Base-by-base conservation (phyloP, 2,113 vertebrate genomes). In the Leucosticte australis region DNA sequence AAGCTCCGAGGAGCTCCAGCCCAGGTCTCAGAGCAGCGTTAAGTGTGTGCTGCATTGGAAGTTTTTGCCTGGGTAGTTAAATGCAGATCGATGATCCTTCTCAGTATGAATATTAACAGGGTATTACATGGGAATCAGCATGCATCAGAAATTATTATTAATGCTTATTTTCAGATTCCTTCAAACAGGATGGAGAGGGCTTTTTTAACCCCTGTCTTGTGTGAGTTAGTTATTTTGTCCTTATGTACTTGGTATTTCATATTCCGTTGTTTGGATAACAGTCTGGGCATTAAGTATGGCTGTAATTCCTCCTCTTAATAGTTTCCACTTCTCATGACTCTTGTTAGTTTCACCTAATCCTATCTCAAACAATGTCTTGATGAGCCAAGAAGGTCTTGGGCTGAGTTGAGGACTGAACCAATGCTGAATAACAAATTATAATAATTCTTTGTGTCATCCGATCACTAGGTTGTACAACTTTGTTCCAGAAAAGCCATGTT, bases 261-360 rank as follows among this genome's bases (percentile, higher is more conserved):
- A 73, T n/a, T 92, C 65, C 7, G 3, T 84, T 90, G 69, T 94
- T 95, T 87, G 59, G 28, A 20, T 81, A 89, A 73, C 62, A 62
- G 73, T 59, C 52, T 83, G 47, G 37, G 31, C 59, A 71, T 83
- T 92, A 92, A 74, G 37, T 0, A 0, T 50, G 77, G 49, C 55
- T 87, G 37, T 93, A 65, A 83, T 93, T 88, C 59, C 28, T 81
- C 33, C 8, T 78, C 50, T 81, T 92, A 95, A 75, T 3, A 6
- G 31, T 85, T 88, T 65, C 67, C 31, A 49, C 41, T 83, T 96
- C 55, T 74, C 2, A 1, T 49, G 50, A 46, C 56, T 86, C 20
- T 70, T 60, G 55, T 87, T 74, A 69, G 57, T 89, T 95, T 63
- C 26, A 60, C 39, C 44, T 91, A 93, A 88, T 95, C 80, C 73